Percentiles rank a stretch among this genome's conserved stretches.
phyloP scores from a whole-genome alignment of 2,113 vertebrate genomes.

The Neopipo cinnamomea region DNA sequence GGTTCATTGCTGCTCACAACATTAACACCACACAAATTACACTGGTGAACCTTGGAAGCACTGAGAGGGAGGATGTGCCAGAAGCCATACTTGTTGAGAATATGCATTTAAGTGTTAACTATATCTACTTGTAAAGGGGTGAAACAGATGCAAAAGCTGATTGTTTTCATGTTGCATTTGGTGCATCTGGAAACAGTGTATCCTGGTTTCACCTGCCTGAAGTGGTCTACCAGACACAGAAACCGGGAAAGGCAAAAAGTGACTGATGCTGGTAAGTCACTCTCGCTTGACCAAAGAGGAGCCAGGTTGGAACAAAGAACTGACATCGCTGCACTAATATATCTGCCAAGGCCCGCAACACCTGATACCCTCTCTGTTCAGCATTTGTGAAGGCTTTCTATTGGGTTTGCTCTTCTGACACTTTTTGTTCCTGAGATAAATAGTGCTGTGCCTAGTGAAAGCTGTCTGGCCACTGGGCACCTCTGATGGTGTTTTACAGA shows the following conservation, averaged over 20 bases:
- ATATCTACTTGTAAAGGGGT: background rate
- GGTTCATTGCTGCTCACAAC: background rate
- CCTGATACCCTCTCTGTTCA: background rate
- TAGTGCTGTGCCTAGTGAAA: background rate
- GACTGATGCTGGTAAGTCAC: background rate
- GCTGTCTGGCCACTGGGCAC: background rate
- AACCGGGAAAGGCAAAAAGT: background rate
- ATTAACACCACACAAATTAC: background rate
- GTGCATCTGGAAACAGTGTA: background rate
- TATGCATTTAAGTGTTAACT: background rate
- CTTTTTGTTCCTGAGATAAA: slow-evolving; percentile 22
- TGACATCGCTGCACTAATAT: fast-evolving
- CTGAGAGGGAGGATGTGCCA: background rate
- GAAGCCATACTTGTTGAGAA: background rate
- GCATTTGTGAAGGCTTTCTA: background rate
- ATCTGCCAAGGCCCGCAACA: background rate
- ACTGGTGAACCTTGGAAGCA: background rate
- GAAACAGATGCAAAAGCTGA: background rate
- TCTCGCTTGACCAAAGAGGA: background rate
- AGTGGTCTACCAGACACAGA: background rate
- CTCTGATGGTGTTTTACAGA: background rate
- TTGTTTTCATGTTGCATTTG: background rate
- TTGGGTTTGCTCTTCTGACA: background rate
- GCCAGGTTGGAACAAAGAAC: background rate
- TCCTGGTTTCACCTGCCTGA: background rate